phyloP scores from a whole-genome alignment of 2,113 vertebrate species.

The Dasypus novemcinctus region DNA sequence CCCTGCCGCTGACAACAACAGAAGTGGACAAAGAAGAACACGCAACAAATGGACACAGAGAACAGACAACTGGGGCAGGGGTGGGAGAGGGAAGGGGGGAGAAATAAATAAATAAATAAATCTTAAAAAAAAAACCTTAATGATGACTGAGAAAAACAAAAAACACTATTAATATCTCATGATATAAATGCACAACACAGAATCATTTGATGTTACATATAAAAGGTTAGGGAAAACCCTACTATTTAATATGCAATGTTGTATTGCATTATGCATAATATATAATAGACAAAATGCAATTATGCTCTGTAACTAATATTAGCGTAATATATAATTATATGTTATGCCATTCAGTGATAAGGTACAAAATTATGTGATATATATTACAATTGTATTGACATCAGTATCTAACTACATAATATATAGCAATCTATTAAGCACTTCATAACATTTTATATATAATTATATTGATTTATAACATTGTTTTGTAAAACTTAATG shows the following conservation, averaged over 20 bases:
- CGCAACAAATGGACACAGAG: no score
- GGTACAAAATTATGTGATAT: neutral
- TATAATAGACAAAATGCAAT: neutral
- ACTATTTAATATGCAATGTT: neutral
- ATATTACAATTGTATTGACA: neutral
- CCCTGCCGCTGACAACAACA: no score
- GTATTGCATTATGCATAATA: neutral
- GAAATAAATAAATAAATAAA: no score
- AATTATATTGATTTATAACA: slow-evolving; percentile 1
- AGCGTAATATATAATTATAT: slow-evolving; percentile 7
- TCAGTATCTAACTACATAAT: neutral
- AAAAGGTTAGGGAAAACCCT: slow-evolving; percentile 26
- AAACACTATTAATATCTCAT: slow-evolving; percentile 40
- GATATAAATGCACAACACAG: slow-evolving; percentile 20
- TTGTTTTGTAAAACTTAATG: neutral
- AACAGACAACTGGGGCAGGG: no score
- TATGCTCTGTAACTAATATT: neutral
- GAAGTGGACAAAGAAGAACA: no score
- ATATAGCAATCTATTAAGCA: neutral
- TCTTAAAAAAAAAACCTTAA: no score
- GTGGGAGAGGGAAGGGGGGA: no score
- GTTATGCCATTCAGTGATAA: neutral
- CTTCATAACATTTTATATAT: neutral
- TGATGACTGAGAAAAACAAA: neutral
- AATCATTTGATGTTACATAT: neutral